Base-by-base conservation (phyloP, 1,140 invertebrate genomes). In the Nasonia longicornis region DNA sequence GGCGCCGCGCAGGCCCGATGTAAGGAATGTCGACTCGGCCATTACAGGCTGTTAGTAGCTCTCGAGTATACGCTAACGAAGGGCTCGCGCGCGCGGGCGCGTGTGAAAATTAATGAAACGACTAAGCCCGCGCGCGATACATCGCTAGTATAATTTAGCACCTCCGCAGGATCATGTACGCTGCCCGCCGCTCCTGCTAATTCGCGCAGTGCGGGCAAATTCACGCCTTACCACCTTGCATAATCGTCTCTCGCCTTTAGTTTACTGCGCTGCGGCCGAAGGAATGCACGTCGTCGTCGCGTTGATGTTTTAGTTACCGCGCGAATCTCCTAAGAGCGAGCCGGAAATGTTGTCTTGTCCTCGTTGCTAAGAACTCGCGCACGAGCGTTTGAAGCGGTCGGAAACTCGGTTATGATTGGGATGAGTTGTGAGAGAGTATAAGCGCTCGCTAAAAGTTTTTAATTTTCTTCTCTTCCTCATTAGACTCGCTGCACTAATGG, bases 81-180 rank as follows among this genome's bases (percentile, higher is more conserved):
- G 52, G 52, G 52, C 16, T 16, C 52, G 16, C 16, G 31, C 31
- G 31, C 2, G 31, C 31, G 31, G 31, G 31, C 4, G 31, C 48
- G 52, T 20, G 52, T 58, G 52, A 58, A 58, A 58, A 58, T 58
- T 58, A 58, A 58, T 58, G 52, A 58, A 58, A 58, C 52, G 52
- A n/a, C 16, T 58, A 58, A 58, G 52, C 52, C 20, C 52, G 16
- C 16, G 31, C 48, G 52, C 52, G 52, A 58, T 58, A n/a, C 16
- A 58, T 58, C 52, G 52, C 52, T 16, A 52, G 52, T 7, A 20
- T 58, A 58, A 58, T 58, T 58, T 58, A 58, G 52, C 52, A 58
- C 52, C 52, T 58, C 52, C 20, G 52, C 20, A n/a, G 20, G 52
- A 58, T 58, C 52, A 58, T 58, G n/a, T 58, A 58, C 52, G 52